phyloP scores from a whole-genome alignment of 2,113 vertebrate genomes.

The Phainopepla nitens region DNA sequence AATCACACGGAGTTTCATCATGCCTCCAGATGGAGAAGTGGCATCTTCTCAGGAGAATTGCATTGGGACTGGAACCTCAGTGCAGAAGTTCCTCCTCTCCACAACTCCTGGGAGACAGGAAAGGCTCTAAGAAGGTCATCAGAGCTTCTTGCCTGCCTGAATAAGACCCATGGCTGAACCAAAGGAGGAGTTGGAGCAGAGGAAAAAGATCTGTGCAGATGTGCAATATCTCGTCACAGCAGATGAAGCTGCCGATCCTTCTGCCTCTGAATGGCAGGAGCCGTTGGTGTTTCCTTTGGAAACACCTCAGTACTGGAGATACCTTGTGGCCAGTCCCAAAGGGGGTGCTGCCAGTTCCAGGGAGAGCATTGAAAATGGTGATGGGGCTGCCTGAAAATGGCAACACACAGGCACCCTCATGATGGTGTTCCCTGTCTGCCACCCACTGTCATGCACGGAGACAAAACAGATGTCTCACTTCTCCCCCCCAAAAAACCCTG shows the following conservation, averaged over 20 bases:
- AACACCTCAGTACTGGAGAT: not conserved
- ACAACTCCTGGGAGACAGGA: not conserved
- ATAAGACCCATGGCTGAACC: not conserved
- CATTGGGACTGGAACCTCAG: rapidly evolving
- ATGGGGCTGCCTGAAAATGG: not conserved
- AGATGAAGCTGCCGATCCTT: not conserved
- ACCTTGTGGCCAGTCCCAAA: not conserved
- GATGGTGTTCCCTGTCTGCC: not conserved
- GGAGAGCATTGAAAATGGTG: rapidly evolving
- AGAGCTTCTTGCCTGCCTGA: not conserved
- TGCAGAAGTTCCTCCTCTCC: not conserved
- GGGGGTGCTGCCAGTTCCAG: not conserved
- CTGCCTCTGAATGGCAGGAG: not conserved
- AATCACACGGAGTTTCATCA: not conserved
- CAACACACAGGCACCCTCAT: not conserved
- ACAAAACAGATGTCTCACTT: not conserved
- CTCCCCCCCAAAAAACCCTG: not conserved
- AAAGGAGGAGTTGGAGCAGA: not conserved
- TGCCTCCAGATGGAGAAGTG: not conserved
- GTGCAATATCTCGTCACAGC: not conserved
- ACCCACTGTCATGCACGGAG: rapidly evolving
- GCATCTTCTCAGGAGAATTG: not conserved
- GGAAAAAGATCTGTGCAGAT: not conserved
- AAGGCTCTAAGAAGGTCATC: not conserved
- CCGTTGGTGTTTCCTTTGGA: not conserved